These are phyloP conservation scores for Collichthys lucidus DNA, from an alignment of 2,113 vertebrate species.

Conservation along the genomic window DNA sequence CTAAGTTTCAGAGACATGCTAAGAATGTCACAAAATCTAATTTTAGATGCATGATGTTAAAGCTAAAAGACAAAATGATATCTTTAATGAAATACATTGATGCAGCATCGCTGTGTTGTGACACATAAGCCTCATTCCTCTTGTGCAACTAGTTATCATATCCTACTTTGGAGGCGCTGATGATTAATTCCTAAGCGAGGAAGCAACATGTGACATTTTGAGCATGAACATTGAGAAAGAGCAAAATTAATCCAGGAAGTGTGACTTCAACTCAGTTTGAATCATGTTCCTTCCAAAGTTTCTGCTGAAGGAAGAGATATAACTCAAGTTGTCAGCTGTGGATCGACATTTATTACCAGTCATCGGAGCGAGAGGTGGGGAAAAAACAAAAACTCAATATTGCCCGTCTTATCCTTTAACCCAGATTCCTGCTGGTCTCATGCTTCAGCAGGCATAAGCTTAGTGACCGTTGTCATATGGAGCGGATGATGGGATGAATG, in stretches of 20 bases:
- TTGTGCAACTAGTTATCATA: constrained; percentile 1
- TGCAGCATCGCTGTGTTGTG: not conserved
- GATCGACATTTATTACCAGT: constrained; percentile 22
- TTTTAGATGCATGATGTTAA: too few relatives aligned
- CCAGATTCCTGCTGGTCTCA: constrained; percentile 65
- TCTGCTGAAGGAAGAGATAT: constrained; percentile 25
- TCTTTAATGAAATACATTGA: not conserved
- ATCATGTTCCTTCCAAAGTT: constrained; percentile 30
- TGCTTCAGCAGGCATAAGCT: constrained; percentile 55
- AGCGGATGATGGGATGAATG: constrained; percentile 73
- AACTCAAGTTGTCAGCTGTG: constrained; percentile 7
- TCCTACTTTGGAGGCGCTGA: constrained; percentile 12
- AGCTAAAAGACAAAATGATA: not conserved
- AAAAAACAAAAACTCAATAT: constrained; percentile 23
- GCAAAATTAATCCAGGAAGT: not conserved
- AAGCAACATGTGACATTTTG: constrained; percentile 5
- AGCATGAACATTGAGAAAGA: not conserved
- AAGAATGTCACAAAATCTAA: too few relatives aligned
- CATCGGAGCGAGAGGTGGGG: not conserved
- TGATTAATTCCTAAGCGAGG: constrained; percentile 19
- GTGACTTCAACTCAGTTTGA: not conserved
- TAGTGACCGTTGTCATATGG: constrained; percentile 66
- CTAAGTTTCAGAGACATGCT: too few relatives aligned
- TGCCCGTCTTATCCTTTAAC: constrained; percentile 60
- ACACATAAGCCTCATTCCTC: not conserved